Base-by-base conservation (phyloP, 2,888 invertebrate species). In the Pheosia gnoma region DNA sequence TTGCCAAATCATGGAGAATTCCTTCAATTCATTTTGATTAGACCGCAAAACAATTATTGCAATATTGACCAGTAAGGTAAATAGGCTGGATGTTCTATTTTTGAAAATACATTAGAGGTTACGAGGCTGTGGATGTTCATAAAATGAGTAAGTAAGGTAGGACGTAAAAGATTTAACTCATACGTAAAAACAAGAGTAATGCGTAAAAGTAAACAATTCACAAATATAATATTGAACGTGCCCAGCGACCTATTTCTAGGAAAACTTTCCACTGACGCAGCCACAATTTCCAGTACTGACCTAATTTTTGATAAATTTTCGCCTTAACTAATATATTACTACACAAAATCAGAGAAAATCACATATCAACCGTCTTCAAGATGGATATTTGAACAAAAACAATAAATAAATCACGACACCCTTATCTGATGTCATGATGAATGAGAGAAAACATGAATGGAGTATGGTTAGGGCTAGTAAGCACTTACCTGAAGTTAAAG, bases 221-320 rank as follows among this genome's bases (percentile, higher is more conserved):
- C 51, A 51, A 51, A 51, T 9, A 51, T 51, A 51, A 25, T 9
- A n/a, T 11, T 11, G 13, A 39, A 57, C 59, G 45, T 72, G 72
- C 66, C 68, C 75, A 75, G 63, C 86, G 90, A 89, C 87, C 87
- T 83, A 84, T 81, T 86, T 89, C 80, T 74, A 81, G 82, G 84
- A 85, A 81, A 74, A 81, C 81, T 81, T 72, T 63, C 70, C 60
- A 71, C 59, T 70, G 67, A 76, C 73, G 73, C 70, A 63, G 10
- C 25, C 25, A 51, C 65, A 76, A 71, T 67, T 71, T 73, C 75
- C 69, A 71, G 58, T 65, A 71, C 45, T 76, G 80, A 81, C 81
- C 80, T 73, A 74, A 65, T 75, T 78, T 57, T 11, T 47, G 11
- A 4, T 2, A 4, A 47, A 47, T 47, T n/a, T 47, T 47, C n/a